These are phyloP conservation scores for Tenthredo mesomela DNA, from an alignment of 2,888 invertebrate species.

Conservation along the genomic window DNA sequence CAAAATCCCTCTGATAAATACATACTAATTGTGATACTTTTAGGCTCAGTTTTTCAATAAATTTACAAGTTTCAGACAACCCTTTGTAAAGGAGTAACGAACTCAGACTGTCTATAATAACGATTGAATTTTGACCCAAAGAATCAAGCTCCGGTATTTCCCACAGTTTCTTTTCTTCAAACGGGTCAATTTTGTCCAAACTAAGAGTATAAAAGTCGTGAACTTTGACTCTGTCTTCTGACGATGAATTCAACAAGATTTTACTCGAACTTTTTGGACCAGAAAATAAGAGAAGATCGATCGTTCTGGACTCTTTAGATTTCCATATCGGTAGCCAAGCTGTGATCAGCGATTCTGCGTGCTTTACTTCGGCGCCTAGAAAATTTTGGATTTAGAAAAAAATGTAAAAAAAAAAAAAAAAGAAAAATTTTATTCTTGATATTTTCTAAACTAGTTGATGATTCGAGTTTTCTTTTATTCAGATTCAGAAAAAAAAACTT, in stretches of 20 bases:
- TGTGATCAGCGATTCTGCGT: slow-evolving; percentile 66
- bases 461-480: background rate
- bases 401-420: no score
- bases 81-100: slow-evolving; percentile 69
- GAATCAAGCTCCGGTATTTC: background rate
- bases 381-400: slow-evolving; percentile 29
- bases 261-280: slow-evolving; percentile 63
- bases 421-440: no score
- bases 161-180: slow-evolving; percentile 54
- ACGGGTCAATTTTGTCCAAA: slow-evolving; percentile 56
- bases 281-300: slow-evolving; percentile 69
- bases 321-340: slow-evolving; percentile 70
- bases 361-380: slow-evolving; percentile 66
- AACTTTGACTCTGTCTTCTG: slow-evolving; percentile 60
- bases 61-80: slow-evolving; percentile 63
- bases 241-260: slow-evolving; percentile 58
- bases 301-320: slow-evolving; percentile 59
- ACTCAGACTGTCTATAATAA: slow-evolving; percentile 71
- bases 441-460: background rate
- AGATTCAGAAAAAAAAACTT: background rate
- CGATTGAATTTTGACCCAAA: slow-evolving; percentile 59
- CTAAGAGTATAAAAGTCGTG: slow-evolving; percentile 69
- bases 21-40: slow-evolving; percentile 69
- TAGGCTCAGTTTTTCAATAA: slow-evolving; percentile 68
- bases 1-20: slow-evolving; percentile 70